Base-by-base conservation (phyloP, 2,113 vertebrate species). In the Micronisus gabar region DNA sequence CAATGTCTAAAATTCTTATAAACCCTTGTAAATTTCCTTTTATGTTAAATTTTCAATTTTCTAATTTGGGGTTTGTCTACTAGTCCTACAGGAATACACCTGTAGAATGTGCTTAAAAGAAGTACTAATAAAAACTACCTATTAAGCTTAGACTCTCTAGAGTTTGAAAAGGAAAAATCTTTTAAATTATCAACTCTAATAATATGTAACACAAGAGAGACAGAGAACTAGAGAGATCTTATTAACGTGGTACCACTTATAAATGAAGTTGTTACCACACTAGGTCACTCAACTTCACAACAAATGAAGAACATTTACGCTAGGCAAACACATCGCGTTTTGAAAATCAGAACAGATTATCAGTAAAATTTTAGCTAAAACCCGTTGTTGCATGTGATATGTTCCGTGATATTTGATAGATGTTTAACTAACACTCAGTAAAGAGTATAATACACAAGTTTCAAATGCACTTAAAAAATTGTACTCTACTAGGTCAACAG, bases 311-410 rank as follows among this genome's bases (percentile, higher is more conserved):
- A 16, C 6, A 74, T 22, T 76, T 22, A 34, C 2, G 2, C 16
- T 32, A 68, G 21, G 10, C 6, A 86, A 92, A 61, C 29, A 55
- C 2, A 26, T 36, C 16, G 52, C 27, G 27, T 61, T 71, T 52
- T 40, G 23, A 85, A 84, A 94, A 89, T 40, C 21, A 38, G 11
- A 75, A 38, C 4, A 61, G 2, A 7, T 38, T 52, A 43, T 7
- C 1, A 2, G 11, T 30, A 45, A 50, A 27, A 70, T 82, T 85
- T 80, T 58, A 82, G 15, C 58, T 58, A 40, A 83, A 80, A 38
- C 0, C 10, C 14, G 3, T 25, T 65, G 36, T 20, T 41, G 17
- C 5, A 13, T 10, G 6, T 22, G 10, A 88, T 18, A 38, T 43
- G 13, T 47, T 78, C 30, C 11, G 13, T 59, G 8, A 25, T 59